phyloP scores from a whole-genome alignment of 2,113 vertebrate genomes.

The Orientallactaga bullata region DNA sequence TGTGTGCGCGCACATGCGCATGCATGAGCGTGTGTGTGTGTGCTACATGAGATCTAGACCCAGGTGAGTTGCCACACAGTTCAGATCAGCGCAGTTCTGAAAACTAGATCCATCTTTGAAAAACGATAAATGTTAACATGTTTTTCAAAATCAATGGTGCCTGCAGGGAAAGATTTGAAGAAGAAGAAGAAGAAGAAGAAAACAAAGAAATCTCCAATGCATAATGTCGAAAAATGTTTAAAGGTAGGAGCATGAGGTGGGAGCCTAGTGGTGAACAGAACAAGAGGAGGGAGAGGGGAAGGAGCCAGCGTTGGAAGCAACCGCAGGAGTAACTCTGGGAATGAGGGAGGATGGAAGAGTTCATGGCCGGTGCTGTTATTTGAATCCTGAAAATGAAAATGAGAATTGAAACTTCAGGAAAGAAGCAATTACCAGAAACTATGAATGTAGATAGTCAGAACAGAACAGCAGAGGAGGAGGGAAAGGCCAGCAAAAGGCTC shows the following conservation, averaged over 20 bases:
- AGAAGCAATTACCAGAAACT: background rate
- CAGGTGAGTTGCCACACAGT: background rate
- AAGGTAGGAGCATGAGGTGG: background rate
- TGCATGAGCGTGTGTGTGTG: background rate
- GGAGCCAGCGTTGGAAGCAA: background rate
- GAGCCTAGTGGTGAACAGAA: background rate
- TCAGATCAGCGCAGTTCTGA: background rate
- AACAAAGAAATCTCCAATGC: background rate
- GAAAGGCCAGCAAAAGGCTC: background rate
- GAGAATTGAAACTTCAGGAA: constrained; percentile 39
- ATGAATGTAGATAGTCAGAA: background rate
- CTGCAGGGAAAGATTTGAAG: background rate
- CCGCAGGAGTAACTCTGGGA: background rate
- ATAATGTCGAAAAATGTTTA: background rate
- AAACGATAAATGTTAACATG: background rate
- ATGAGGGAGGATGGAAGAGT: background rate
- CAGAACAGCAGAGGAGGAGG: background rate
- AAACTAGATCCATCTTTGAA: background rate
- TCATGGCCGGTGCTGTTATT: background rate
- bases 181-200: background rate
- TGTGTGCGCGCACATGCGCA: too few relatives aligned
- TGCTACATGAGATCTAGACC: background rate
- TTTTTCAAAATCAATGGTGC: background rate
- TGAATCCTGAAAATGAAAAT: background rate
- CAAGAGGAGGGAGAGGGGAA: background rate